Evolutionary conservation across 2,888 invertebrate species (phyloP), one percentile per base, ranked within the genome.

Genomic region (Rutpela maculata): DNA sequence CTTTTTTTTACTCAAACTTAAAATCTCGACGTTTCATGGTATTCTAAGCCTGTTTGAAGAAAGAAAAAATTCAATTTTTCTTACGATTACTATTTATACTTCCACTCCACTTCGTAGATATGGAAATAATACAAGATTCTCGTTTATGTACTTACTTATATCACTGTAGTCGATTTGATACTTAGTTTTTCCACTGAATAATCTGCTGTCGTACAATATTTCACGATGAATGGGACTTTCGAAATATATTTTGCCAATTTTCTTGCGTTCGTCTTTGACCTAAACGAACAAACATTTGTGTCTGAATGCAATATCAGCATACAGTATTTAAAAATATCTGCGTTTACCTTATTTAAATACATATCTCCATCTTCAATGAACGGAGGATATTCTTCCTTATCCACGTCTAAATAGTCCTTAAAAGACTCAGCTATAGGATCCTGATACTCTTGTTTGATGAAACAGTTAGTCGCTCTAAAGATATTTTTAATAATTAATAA

Each of bases 131-230:
- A n/a, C n/a, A n/a, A n/a, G n/a, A n/a, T n/a, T n/a, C n/a, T 26
- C 22, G 4, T 4, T 26, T 26, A 4, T 5, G 19, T 43, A 22
- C 65, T 38, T 79, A 85, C 85, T 82, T 59, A 84, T 81, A 63
- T 86, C 84, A 57, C 86, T 85, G 76, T 84, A 85, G 19, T 85
- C 84, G 0, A 81, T 79, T 78, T 85, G 84, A 69, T 86, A 86
- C 15, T 81, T 76, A 15, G 82, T 82, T 72, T 83, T 83, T 38
- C 81, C 82, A 22, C 80, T 82, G 18, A 81, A 71, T 38, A 85
- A 26, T 73, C 80, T 62, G 9, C 80, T 62, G 65, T 79, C 80
- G 63, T 81, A 80, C 6, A 86, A 78, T 1, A 65, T 69, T 4
- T 80, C 68, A 65, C 79, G 81, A 71, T 84, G 79, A 17, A 86